Evolutionary conservation across 2,888 invertebrate species (phyloP).

Genomic region (Callyntrura guangdongensis): DNA sequence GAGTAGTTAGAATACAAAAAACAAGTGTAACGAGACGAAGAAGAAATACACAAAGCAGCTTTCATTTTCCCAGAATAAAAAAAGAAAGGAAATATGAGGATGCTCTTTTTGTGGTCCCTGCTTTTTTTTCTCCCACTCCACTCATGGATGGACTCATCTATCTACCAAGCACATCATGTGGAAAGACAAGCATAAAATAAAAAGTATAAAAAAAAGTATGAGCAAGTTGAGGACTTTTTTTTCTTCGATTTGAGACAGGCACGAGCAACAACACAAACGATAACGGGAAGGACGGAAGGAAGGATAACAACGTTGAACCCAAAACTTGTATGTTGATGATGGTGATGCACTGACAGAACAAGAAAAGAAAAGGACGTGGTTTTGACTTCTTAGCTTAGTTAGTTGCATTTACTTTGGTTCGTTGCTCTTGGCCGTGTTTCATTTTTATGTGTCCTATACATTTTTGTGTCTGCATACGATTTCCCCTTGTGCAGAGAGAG

Average conservation of each 20-base stretch:
- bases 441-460: conserved; percentile 39
- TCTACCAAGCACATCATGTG: conserved; percentile 62
- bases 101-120: conserved; percentile 55
- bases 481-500: neutral
- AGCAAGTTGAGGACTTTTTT: conserved; percentile 61
- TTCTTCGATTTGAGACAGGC: conserved; percentile 64
- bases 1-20: conserved; percentile 44
- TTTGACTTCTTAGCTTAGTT: conserved; percentile 76
- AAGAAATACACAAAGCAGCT: conserved; percentile 31
- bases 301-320: conserved; percentile 59
- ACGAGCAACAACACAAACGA: conserved; percentile 35
- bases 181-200: conserved; percentile 56
- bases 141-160: conserved; percentile 58
- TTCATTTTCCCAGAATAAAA: conserved; percentile 36
- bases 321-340: conserved; percentile 25
- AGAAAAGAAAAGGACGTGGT: conserved; percentile 67
- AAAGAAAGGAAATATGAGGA: conserved; percentile 33
- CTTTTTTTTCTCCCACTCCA: conserved; percentile 41
- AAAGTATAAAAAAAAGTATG: conserved; percentile 53
- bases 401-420: conserved; percentile 77
- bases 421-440: conserved; percentile 73
- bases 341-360: conserved; percentile 31
- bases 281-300: conserved; percentile 58
- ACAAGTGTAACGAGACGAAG: conserved; percentile 58
- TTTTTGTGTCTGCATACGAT: neutral